Percentiles rank a stretch among this genome's conserved stretches.
Conservation (phyloP, 2,113 vertebrate genomes). For the Prunella fulvescens region DNA sequence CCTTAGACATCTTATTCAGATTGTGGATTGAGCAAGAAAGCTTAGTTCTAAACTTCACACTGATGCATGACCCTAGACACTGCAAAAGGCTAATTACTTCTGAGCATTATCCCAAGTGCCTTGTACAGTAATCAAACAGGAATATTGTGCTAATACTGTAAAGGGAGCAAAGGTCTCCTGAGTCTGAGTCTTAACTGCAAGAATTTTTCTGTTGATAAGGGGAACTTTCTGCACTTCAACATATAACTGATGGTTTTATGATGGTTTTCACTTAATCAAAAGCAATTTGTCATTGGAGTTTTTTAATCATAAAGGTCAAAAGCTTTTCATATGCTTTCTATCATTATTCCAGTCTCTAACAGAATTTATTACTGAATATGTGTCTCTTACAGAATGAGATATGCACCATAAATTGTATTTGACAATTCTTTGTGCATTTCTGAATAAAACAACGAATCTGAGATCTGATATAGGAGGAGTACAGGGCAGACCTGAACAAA, state of each 20-base stretch:
- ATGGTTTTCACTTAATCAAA: neutral
- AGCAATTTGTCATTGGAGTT: neutral
- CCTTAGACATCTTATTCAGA: neutral
- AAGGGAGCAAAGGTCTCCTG: neutral
- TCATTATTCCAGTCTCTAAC: neutral
- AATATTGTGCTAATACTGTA: neutral
- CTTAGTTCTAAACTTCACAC: neutral
- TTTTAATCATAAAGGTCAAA: constrained; percentile 19
- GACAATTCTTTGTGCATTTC: neutral
- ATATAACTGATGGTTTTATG: neutral
- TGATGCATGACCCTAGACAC: neutral
- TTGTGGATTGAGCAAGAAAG: neutral
- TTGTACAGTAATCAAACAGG: neutral
- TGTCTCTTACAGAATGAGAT: neutral
- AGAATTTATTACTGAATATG: neutral
- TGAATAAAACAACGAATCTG: neutral
- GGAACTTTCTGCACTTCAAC: neutral
- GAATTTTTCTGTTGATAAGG: neutral
- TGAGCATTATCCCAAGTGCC: neutral
- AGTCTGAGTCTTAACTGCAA: neutral
- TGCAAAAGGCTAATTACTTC: neutral
- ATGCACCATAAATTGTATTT: neutral
- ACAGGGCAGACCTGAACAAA: neutral
- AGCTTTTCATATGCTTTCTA: neutral
- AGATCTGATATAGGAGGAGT: neutral